phyloP scores from a whole-genome alignment of 2,797 vertebrate species.

The Megaceryle alcyon region DNA sequence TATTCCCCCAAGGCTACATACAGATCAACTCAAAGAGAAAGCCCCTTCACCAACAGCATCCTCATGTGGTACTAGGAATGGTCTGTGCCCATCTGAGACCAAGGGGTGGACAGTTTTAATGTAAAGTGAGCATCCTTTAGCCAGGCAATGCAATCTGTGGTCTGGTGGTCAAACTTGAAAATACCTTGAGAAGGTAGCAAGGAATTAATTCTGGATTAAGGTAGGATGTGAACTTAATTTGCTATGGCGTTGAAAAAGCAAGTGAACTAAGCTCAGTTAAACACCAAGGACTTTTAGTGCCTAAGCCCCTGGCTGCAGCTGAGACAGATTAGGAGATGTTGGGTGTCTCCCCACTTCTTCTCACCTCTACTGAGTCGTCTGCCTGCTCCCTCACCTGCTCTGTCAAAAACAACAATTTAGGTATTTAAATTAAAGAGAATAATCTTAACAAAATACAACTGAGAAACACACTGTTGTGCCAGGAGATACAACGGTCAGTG shows the following conservation, averaged over 20 bases:
- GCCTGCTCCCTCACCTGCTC: background rate
- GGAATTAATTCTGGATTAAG: background rate
- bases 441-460: background rate
- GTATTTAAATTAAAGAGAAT: background rate
- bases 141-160: background rate
- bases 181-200: background rate
- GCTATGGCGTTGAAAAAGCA: background rate
- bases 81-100: background rate
- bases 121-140: background rate
- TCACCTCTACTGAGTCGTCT: background rate
- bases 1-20: background rate
- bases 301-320: background rate
- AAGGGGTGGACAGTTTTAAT: background rate
- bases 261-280: background rate
- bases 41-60: background rate
- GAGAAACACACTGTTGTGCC: background rate
- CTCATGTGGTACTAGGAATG: rapidly evolving
- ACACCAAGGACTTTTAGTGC: background rate
- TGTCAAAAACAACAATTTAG: background rate
- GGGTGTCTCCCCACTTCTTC: rapidly evolving
- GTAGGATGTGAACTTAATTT: background rate
- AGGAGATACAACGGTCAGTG: background rate
- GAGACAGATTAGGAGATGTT: background rate
- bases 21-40: background rate
- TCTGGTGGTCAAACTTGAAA: background rate